Conservation (phyloP, 2,113 vertebrate genomes). For the Arizona elegans region DNA sequence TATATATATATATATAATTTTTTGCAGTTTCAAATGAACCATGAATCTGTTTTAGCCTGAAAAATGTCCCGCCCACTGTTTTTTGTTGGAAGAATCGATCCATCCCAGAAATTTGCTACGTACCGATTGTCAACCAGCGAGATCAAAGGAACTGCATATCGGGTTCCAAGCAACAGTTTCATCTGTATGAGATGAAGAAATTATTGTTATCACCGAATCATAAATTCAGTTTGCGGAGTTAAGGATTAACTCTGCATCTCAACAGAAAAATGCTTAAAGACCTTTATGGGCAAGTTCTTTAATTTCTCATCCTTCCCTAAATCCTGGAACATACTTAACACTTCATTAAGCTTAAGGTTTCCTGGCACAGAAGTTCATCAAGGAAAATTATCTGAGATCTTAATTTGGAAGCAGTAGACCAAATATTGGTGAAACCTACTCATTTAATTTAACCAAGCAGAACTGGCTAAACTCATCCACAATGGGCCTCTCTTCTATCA, state of each 20-base stretch:
- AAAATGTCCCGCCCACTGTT: not conserved
- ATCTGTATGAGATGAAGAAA: constrained; percentile 20
- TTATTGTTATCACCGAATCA: not conserved
- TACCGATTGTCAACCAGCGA: constrained; percentile 33
- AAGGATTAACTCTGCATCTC: not conserved
- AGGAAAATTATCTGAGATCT: not conserved
- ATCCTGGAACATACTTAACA: not conserved
- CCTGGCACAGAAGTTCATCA: not conserved
- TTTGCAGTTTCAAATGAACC: not conserved
- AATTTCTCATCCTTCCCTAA: not conserved
- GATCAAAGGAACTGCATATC: constrained; percentile 18
- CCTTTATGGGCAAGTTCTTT: not conserved
- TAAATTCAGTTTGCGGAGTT: not conserved
- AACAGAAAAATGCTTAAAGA: not conserved
- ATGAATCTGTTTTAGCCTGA: not conserved
- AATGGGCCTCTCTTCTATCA: not conserved
- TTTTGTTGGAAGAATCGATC: not conserved
- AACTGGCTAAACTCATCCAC: not conserved
- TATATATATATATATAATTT: not conserved
- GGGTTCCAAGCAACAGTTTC: not conserved
- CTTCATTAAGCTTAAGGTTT: not conserved
- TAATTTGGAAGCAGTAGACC: not conserved
- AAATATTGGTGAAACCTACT: not conserved
- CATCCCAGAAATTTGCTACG: not conserved
- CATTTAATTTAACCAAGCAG: not conserved